phyloP scores from a whole-genome alignment of 2,888 invertebrate species.

The Rotaria macrura region DNA sequence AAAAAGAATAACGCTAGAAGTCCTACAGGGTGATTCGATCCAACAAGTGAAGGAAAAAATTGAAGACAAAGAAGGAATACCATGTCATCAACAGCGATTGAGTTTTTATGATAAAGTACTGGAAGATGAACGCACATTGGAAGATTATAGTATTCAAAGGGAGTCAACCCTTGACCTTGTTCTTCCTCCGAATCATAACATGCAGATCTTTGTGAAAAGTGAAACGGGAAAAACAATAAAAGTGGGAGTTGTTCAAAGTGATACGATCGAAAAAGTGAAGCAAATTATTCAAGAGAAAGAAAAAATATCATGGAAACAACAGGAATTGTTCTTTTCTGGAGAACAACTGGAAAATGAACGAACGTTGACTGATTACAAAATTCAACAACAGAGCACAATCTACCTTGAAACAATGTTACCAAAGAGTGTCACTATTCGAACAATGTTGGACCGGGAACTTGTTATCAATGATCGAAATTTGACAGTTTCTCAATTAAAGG shows the following conservation, averaged over 20 bases:
- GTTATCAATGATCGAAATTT: no score
- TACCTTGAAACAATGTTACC: slow-evolving; percentile 70
- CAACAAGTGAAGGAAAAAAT: no score
- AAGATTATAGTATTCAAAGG: slow-evolving; percentile 87
- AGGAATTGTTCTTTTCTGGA: slow-evolving; percentile 62
- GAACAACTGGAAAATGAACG: slow-evolving; percentile 59
- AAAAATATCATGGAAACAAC: slow-evolving; percentile 56
- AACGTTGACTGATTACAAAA: slow-evolving; percentile 58
- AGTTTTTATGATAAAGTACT: no score
- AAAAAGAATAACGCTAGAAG: slow-evolving; percentile 35
- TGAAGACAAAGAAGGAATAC: no score
- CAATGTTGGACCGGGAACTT: no score
- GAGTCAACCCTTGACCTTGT: slow-evolving; percentile 76
- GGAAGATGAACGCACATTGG: slow-evolving; percentile 82
- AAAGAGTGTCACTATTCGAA: no score
- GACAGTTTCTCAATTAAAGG: no score
- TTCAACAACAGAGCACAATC: slow-evolving; percentile 67
- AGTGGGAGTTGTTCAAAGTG: no score
- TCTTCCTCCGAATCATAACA: slow-evolving; percentile 45
- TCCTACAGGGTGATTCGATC: slow-evolving; percentile 72
- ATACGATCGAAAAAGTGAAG: slow-evolving; percentile 31
- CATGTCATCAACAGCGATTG: no score
- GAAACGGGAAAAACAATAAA: no score
- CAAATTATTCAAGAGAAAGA: slow-evolving; percentile 82
- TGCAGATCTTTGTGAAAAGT: no score